These are phyloP conservation scores for Aphaenogaster rudis DNA, from an alignment of 1,140 invertebrate species.

Conservation along the genomic window DNA sequence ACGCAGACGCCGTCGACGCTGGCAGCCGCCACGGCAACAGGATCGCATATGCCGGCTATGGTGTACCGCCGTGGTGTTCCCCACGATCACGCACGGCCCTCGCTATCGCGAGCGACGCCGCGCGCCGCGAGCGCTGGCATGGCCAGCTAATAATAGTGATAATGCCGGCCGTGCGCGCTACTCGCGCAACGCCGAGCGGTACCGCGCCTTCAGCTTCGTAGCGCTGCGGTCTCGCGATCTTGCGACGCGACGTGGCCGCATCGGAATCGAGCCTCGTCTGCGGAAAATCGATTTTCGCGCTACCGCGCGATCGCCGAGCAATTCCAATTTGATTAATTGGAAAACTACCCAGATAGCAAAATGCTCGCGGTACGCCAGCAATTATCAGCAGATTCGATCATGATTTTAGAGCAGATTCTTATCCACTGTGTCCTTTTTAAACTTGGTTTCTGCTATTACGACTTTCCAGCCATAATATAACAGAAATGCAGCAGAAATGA, in stretches of 20 bases:
- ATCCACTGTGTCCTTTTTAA: no score
- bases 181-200: conserved; percentile 16
- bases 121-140: not conserved
- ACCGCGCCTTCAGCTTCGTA: not conserved
- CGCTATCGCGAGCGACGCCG: conserved; percentile 24
- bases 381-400: no score
- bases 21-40: conserved; percentile 77
- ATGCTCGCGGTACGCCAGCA: no score
- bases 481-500: no score
- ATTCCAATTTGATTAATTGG: not conserved
- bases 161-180: conserved; percentile 26
- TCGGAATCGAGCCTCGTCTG: not conserved
- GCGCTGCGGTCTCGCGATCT: not conserved
- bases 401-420: no score
- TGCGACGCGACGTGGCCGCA: not conserved
- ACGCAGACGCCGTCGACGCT: conserved; percentile 81
- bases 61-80: not conserved
- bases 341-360: no score
- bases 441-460: no score
- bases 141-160: conserved; percentile 63
- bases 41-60: conserved; percentile 71
- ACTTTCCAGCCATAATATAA: no score
- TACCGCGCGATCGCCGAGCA: not conserved
- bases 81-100: conserved; percentile 37
- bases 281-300: conserved; percentile 33